A percentile compares a stretch with the other conserved stretches of the same genome.
Evolutionary conservation across 2,797 vertebrate species (phyloP).

Genomic region (Ibycter americanus): DNA sequence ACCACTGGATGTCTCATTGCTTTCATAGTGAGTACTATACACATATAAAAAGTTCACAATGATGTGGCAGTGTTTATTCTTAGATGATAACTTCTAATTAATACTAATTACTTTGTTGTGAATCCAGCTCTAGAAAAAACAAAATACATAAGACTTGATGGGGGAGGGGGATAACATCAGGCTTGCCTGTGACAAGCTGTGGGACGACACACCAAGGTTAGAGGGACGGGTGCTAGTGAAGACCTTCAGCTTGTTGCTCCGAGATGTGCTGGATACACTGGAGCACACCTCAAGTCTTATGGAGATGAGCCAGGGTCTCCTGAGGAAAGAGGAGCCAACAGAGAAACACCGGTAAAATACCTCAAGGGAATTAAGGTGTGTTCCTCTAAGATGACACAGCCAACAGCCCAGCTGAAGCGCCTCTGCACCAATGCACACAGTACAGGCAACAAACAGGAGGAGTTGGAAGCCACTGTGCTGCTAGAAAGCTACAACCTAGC

Average conservation of each 20-base stretch:
- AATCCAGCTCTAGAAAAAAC: neutral
- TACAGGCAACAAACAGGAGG: neutral
- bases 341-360: neutral
- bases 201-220: neutral
- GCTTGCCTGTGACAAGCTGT: neutral
- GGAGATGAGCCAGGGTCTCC: neutral
- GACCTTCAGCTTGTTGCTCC: neutral
- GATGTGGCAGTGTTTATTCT: neutral
- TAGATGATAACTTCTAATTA: neutral
- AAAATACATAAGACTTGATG: neutral
- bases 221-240: fast-evolving
- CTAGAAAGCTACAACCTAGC: neutral
- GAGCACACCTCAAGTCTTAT: neutral
- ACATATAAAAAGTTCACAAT: neutral
- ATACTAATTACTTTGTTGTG: neutral
- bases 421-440: no score
- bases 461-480: neutral
- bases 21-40: neutral
- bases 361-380: neutral
- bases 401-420: neutral
- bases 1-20: neutral
- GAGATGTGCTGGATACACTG: neutral
- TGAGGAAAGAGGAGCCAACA: neutral
- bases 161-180: neutral
- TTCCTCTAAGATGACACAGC: neutral